Evolutionary conservation across 2,113 vertebrate genomes (phyloP), one percentile per base, ranked within the genome.

Genomic region (Aptenodytes forsteri): DNA sequence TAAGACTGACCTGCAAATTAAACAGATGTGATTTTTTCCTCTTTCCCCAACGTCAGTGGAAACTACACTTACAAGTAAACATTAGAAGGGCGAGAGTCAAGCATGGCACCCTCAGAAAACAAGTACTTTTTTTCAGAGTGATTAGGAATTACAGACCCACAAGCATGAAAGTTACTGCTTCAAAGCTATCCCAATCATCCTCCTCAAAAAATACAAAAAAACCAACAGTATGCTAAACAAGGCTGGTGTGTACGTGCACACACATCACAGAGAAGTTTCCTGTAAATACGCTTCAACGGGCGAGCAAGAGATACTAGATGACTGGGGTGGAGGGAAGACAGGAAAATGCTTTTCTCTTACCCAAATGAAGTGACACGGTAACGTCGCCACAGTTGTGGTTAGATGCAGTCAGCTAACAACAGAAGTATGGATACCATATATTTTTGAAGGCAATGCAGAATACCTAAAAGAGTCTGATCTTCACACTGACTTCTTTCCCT

Each of bases 181-280:
- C 81, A 47, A 32, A 83, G 30, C 29, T 13, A n/a, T n/a, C 72
- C 23, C 30, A 66, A 1, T 3, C 6, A 0, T 25, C 54, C 36
- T 20, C 23, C 52, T 29, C 40, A 52, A 16, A 13, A 22, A 32
- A 30, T 2, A 40, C 44, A 58, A n/a, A 44, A 38, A 32, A 3
- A 0, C 30, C 40, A 62, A 2, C 7, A 0, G 16, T 1, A 10
- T 1, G 11, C 61, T 21, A 10, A 50, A 9, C 23, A 9, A 16
- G 67, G 58, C 77, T n/a, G 27, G 30, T 11, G 34, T 12, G n/a
- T 15, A 25, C 3, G 3, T 5, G 38, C 38, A 10, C 61, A n/a
- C 46, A 5, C 29, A 9, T 4, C 73, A 23, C 26, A 29, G 22
- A 65, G 55, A 26, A 19, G 64, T 4, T 84, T 67, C 79, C 88